These are phyloP conservation scores for Lepus europaeus DNA, from an alignment of 2,113 vertebrate genomes.

Conservation along the genomic window DNA sequence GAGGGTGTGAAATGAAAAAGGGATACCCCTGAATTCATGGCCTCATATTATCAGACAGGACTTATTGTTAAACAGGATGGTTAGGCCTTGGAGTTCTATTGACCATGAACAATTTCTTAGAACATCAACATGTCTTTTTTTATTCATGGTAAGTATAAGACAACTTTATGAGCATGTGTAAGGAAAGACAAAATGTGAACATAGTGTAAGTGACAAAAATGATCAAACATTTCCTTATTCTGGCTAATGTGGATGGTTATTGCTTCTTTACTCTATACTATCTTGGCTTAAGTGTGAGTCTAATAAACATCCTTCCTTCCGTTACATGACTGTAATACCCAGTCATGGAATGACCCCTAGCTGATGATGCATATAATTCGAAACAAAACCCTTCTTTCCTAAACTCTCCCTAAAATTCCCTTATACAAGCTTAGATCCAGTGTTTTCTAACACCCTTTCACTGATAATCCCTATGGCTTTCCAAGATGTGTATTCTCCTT, in stretches of 20 bases:
- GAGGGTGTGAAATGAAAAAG: background rate
- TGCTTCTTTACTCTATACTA: background rate
- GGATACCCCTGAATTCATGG: background rate
- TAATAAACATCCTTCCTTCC: background rate
- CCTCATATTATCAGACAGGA: background rate
- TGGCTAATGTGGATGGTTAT: background rate
- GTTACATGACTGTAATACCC: background rate
- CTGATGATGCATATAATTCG: background rate
- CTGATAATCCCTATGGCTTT: background rate
- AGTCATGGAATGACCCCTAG: background rate
- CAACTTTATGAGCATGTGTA: background rate
- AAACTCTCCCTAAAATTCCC: background rate
- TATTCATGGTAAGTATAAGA: background rate
- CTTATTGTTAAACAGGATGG: background rate
- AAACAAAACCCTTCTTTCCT: background rate
- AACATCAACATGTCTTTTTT: background rate
- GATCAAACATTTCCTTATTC: background rate
- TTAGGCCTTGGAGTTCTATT: background rate
- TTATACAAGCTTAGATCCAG: background rate
- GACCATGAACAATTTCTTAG: background rate
- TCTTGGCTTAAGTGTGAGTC: background rate
- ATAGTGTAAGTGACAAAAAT: background rate
- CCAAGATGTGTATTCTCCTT: background rate
- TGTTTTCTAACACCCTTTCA: background rate
- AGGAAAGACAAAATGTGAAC: background rate